Evolutionary conservation across 2,888 invertebrate genomes (phyloP), one percentile per base, ranked within the genome.

Genomic region (Campoletis raptor): DNA sequence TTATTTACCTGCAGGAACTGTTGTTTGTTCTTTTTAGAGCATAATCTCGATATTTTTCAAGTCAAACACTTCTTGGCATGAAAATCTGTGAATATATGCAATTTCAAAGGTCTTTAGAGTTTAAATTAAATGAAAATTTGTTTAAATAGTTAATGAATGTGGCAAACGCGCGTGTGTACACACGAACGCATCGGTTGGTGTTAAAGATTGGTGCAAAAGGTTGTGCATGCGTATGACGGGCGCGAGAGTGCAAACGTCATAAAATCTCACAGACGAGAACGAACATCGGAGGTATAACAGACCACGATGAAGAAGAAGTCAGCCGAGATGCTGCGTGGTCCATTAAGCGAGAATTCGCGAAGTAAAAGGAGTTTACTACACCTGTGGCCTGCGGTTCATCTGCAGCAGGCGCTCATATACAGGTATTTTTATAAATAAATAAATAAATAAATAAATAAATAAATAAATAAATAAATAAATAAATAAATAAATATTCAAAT

Each of bases 281-380:
- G 76, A 24, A 45, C 72, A 82, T 36, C 72, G 21, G 73, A 72
- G 40, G 54, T 8, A 54, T 57, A 77, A 66, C n/a, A 66, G 64
- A 54, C 67, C 67, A 52, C 67, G 78, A 69, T 54, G 52, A 57
- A 79, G 77, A 77, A 82, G 82, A 85, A 86, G 76, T 70, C 70
- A 83, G 84, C 85, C 84, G 86, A 80, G 85, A 64, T 73, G 81
- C 66, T 89, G 89, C n/a, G n/a, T 88, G 90, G 88, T 74, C 91
- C 91, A 90, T 91, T 91, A 91, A 87, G 87, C 83, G 48, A 87
- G 87, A 87, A 88, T 89, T 90, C 92, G 90, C 89, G 90, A 91
- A 90, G 89, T 89, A 91, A 91, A 91, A 83, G 91, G 91, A 90
- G 92, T 92, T 92, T 92, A 91, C 92, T 90, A 89, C 92, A 92